phyloP scores from a whole-genome alignment of 1,140 invertebrate genomes.

The Drosophila trapezifrons region DNA sequence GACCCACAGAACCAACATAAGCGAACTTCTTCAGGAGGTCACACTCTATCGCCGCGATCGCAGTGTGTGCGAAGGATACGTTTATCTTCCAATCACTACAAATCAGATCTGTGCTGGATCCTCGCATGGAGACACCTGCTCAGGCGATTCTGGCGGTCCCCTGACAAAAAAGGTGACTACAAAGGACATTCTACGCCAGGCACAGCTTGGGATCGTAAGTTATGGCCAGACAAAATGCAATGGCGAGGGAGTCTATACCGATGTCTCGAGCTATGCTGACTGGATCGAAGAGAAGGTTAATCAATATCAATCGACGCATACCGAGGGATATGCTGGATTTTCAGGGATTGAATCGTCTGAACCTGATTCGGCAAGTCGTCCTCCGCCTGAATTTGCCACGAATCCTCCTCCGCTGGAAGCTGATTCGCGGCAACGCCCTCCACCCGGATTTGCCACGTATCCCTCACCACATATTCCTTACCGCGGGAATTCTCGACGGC shows the following conservation, averaged over 20 bases:
- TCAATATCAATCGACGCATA: not conserved
- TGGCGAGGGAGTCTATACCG: conserved; percentile 1
- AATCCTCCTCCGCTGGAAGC: not conserved
- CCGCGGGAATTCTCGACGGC: too few species aligned
- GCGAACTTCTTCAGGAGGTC: not conserved
- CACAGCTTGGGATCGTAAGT: conserved; percentile 10
- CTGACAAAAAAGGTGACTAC: not conserved
- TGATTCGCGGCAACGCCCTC: not conserved
- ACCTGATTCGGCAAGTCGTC: not conserved
- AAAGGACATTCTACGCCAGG: accelerated
- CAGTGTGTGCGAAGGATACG: accelerated
- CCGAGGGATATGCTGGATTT: too few species aligned
- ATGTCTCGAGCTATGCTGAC: conserved; percentile 3
- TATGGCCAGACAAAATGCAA: accelerated
- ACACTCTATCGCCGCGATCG: not conserved
- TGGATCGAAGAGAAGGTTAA: not conserved
- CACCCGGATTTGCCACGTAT: too few species aligned
- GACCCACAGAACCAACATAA: accelerated
- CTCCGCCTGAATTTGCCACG: not conserved
- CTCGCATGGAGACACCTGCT: not conserved
- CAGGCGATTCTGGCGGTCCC: conserved; percentile 19
- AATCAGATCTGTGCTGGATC: conserved; percentile 14
- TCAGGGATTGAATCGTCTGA: too few species aligned
- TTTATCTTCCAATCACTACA: accelerated
- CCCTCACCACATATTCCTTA: too few species aligned